These are phyloP conservation scores for Mesorhabditis spiculigera DNA, from an alignment of 2,888 invertebrate genomes.

Conservation along the genomic window DNA sequence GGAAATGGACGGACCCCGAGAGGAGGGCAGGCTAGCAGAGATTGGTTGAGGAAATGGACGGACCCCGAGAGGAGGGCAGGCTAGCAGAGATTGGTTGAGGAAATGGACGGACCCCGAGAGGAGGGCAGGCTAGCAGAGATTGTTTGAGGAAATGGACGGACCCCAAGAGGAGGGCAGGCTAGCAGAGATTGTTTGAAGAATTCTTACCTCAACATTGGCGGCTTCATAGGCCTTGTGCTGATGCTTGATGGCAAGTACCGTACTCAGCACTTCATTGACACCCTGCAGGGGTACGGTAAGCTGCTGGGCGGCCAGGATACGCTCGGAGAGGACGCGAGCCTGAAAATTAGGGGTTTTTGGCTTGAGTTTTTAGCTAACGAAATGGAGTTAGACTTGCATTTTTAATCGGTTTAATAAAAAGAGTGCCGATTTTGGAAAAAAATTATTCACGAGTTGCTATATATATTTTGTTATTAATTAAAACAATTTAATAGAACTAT, in stretches of 20 bases:
- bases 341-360: neutral
- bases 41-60: too few species aligned
- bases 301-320: neutral
- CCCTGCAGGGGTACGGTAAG: neutral
- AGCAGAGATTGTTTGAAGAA: neutral
- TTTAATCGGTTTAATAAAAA: too few species aligned
- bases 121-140: neutral
- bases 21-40: neutral
- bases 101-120: neutral
- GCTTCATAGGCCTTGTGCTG: constrained; percentile 36
- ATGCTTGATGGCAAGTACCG: constrained; percentile 15
- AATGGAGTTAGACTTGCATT: too few species aligned
- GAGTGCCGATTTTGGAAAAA: too few species aligned
- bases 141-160: too few species aligned
- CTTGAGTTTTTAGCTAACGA: too few species aligned
- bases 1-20: too few species aligned
- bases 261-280: constrained; percentile 3
- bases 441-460: too few species aligned
- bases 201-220: constrained; percentile 28
- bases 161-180: neutral
- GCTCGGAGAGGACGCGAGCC: constrained; percentile 5
- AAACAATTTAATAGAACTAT: too few species aligned
- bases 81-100: neutral
- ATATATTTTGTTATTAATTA: too few species aligned
- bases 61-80: neutral